A percentile compares a stretch with the other conserved stretches of the same genome.
phyloP scores from a whole-genome alignment of 2,888 invertebrate species.

The Papilio demoleus region DNA sequence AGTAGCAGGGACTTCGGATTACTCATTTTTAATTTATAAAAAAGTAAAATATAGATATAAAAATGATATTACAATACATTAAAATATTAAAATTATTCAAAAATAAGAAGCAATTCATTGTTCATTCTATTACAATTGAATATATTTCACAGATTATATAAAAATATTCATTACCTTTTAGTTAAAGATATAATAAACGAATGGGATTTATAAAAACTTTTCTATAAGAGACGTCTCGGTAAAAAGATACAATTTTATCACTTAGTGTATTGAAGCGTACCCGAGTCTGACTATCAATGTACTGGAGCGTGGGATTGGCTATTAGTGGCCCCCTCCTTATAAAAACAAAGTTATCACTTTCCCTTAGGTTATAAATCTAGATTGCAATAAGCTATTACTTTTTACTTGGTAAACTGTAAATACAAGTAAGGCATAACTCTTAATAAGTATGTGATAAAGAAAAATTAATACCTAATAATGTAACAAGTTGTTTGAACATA shows the following conservation, averaged over 20 bases:
- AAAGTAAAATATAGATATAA: too few relatives aligned
- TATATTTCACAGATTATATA: too few relatives aligned
- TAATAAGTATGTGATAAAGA: neutral
- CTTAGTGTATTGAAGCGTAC: constrained; percentile 66
- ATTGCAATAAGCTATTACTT: constrained; percentile 41
- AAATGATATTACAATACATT: too few relatives aligned
- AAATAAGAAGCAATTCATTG: too few relatives aligned
- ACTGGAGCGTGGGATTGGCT: constrained; percentile 76
- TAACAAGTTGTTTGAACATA: neutral
- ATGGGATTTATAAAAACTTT: neutral
- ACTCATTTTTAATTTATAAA: neutral
- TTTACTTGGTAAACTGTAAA: neutral
- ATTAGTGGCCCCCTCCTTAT: constrained; percentile 57
- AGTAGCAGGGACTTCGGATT: neutral
- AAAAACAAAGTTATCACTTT: constrained; percentile 41
- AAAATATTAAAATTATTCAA: neutral
- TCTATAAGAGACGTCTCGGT: neutral
- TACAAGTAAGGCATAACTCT: neutral
- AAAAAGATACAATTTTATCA: constrained; percentile 44
- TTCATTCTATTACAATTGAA: too few relatives aligned
- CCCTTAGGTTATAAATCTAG: constrained; percentile 15
- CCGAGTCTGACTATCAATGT: constrained; percentile 69
- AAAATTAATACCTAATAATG: neutral
- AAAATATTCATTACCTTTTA: too few relatives aligned
- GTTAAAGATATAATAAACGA: too few relatives aligned